Evolutionary conservation across 2,888 invertebrate genomes (phyloP), one percentile per base, ranked within the genome.

Genomic region (Platerodrilus igneus): DNA sequence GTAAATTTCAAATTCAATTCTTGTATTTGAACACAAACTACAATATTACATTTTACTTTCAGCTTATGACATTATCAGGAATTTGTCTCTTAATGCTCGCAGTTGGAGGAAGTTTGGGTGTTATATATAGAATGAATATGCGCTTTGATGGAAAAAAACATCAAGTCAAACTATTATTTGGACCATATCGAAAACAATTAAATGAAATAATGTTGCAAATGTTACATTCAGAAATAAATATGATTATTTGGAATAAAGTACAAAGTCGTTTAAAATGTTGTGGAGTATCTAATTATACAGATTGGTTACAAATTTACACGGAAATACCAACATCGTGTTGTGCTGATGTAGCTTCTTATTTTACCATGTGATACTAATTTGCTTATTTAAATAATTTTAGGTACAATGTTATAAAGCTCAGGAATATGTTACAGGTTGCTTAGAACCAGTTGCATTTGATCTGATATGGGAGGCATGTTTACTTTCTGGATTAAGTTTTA

Each of bases 221-320:
- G 25, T 20, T 34, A 5, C 25, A 9, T 1, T 44, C 44, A 26
- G 16, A 22, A 9, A 37, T 31, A n/a, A 31, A 41, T 25, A 37
- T 21, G 2, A 5, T 20, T 13, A 34, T 44, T 3, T 52, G 52
- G 52, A 45, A 52, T 37, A 34, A 37, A 13, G 33, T 46, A 2
- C 54, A 54, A 21, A 33, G 26, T 15, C 30, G 43, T 20, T 41
- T 51, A 27, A 42, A 35, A 22, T 54, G 54, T 33, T 54, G 54
- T 28, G 54, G 52, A 6, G 33, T 51, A 7, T 32, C 40, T n/a
- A 21, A 31, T n/a, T 36, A 23, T 5, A 22, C 37, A 7, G 50
- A 52, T 31, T 54, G 52, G 52, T 25, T 22, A 8, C 16, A 9
- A 17, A 19, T 37, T n/a, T 21, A 28, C 5, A 9, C 37, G 7